Evolutionary conservation across 2,888 invertebrate species (phyloP).

Genomic region (Entomobrya proxima): DNA sequence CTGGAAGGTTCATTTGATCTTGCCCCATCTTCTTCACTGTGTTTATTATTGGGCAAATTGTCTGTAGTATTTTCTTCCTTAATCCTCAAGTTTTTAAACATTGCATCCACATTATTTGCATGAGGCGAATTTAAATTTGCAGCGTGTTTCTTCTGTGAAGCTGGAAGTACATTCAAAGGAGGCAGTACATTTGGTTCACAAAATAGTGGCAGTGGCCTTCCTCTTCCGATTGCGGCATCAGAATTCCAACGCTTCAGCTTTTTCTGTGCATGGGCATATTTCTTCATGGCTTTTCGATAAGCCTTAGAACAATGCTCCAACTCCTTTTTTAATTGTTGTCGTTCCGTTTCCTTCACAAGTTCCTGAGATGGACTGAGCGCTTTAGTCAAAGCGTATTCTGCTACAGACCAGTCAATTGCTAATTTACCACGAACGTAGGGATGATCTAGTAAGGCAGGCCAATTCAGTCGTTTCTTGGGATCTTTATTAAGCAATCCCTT

Average conservation of each 20-base stretch:
- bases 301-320: slow-evolving; percentile 74
- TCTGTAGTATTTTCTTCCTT: neutral
- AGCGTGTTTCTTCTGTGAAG: no score
- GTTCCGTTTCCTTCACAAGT: slow-evolving; percentile 85
- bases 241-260: slow-evolving; percentile 75
- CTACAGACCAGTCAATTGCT: slow-evolving; percentile 59
- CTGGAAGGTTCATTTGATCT: slow-evolving; percentile 3
- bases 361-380: slow-evolving; percentile 87
- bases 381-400: slow-evolving; percentile 83
- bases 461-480: slow-evolving; percentile 87
- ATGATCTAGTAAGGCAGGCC: slow-evolving; percentile 92
- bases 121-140: neutral
- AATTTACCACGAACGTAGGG: slow-evolving; percentile 85
- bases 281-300: slow-evolving; percentile 76
- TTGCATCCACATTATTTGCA: slow-evolving; percentile 35
- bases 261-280: slow-evolving; percentile 77
- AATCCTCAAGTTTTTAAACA: slow-evolving; percentile 49
- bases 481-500: slow-evolving; percentile 94
- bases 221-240: slow-evolving; percentile 57
- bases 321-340: slow-evolving; percentile 75
- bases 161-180: neutral
- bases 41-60: no score
- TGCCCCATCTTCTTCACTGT: neutral
- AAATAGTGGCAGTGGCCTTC: slow-evolving; percentile 6
- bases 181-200: slow-evolving; percentile 34